These are phyloP conservation scores for Paedocypris sp. DNA, from an alignment of 2,113 vertebrate genomes.

Conservation along the genomic window DNA sequence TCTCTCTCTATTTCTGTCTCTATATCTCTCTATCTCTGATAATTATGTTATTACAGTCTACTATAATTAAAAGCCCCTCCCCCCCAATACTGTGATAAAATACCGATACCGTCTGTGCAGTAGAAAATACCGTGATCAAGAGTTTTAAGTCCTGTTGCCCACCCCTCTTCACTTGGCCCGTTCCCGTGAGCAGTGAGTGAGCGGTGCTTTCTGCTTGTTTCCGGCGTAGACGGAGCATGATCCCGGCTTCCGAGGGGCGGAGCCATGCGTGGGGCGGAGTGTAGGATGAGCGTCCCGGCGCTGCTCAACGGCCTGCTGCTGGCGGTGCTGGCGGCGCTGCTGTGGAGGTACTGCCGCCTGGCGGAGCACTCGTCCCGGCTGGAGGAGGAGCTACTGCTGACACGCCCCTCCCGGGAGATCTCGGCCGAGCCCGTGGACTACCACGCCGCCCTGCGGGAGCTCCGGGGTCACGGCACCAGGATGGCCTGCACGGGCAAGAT, in stretches of 20 bases:
- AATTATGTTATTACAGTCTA: too few species aligned
- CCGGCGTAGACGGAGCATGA: constrained; percentile 37
- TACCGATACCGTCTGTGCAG: too few species aligned
- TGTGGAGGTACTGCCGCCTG: constrained; percentile 86
- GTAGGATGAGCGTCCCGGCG: constrained; percentile 83
- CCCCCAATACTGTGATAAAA: too few species aligned
- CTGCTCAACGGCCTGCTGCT: constrained; percentile 87
- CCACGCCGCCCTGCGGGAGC: constrained; percentile 73
- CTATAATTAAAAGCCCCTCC: too few species aligned
- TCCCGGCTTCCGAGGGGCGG: constrained; percentile 34
- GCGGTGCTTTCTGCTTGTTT: constrained; percentile 36
- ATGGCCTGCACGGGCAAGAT: constrained; percentile 96
- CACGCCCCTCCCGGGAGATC: constrained; percentile 65
- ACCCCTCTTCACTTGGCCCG: too few species aligned
- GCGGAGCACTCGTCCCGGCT: constrained; percentile 72
- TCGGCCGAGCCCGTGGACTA: constrained; percentile 75
- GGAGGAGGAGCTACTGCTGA: constrained; percentile 78
- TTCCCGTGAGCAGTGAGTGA: too few species aligned
- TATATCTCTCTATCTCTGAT: too few species aligned
- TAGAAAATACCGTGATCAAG: too few species aligned
- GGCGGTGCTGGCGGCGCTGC: constrained; percentile 78
- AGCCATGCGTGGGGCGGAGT: constrained; percentile 58
- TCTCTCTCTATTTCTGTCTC: too few species aligned
- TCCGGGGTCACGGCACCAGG: constrained; percentile 79
- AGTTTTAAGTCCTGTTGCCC: too few species aligned